A percentile compares a stretch with the other conserved stretches of the same genome.
Evolutionary conservation across 2,113 vertebrate species (phyloP).

Genomic region (Sturnus vulgaris): DNA sequence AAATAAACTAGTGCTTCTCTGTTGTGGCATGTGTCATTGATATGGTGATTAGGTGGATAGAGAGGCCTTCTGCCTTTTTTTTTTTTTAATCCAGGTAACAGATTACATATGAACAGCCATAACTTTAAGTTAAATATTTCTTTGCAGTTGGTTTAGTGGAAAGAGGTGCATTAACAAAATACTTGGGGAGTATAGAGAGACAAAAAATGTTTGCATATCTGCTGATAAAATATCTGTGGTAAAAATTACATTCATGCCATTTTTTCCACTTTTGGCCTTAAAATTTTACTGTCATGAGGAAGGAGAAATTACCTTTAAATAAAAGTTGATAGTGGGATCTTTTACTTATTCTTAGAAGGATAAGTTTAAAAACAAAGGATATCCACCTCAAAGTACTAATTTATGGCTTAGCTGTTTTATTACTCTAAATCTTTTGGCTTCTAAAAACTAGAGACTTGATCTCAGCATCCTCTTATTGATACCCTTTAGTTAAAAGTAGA

Average conservation of each 20-base stretch:
- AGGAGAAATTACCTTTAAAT: neutral
- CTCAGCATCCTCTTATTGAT: neutral
- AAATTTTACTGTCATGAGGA: neutral
- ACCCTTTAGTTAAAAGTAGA: neutral
- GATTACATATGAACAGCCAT: constrained; percentile 59
- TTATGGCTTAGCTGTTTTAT: neutral
- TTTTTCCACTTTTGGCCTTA: neutral
- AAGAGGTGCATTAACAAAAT: constrained; percentile 54
- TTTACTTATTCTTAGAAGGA: neutral
- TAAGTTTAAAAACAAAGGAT: neutral
- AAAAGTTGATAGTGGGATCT: neutral
- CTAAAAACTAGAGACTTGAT: neutral
- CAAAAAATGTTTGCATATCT: neutral
- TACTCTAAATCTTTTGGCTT: neutral
- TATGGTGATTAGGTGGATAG: constrained; percentile 96
- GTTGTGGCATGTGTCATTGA: constrained; percentile 98
- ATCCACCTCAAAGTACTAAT: neutral
- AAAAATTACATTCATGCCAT: neutral
- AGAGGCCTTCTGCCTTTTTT: constrained; percentile 81
- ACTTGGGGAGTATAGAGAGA: neutral
- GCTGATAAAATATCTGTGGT: neutral
- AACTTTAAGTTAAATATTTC: constrained; percentile 57
- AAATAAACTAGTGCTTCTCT: constrained; percentile 88
- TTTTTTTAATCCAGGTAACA: constrained; percentile 70
- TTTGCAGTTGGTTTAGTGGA: constrained; percentile 57